Base-by-base conservation (phyloP, 1,140 invertebrate genomes). In the Heliconius congener region DNA sequence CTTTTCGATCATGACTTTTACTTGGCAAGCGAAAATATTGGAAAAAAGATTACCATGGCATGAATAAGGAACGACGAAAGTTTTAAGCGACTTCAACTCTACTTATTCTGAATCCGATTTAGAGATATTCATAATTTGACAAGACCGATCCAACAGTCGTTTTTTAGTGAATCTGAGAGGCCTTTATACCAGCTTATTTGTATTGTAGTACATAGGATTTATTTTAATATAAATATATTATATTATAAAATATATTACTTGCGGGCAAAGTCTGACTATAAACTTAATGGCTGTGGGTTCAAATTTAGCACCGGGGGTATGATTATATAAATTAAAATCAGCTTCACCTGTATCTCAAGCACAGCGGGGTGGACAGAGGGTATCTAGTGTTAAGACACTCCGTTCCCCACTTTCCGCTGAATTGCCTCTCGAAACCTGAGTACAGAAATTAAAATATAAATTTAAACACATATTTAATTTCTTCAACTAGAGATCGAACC, bases 91-190 rank as follows among this genome's bases (percentile, higher is more conserved):
- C 73, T 79, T 42, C 39, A 46, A 79, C 73, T 37, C 77, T 52
- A 78, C 77, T 79, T 74, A 74, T 42, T 37, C 42, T n/a, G 27
- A 60, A 79, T 74, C 73, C 57, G 77, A 70, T 79, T 79, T 70
- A 8, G 57, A 70, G 77, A 74, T 79, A 74, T 79, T 79, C 77
- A 79, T 79, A 79, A 79, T 78, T 78, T 73, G 77, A 74, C 73
- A 66, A 60, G n/a, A 27, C 55, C 55, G 23, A 60, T 60, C 18
- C 2, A n/a, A 60, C 23, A 60, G 55, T 19, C 55, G n/a, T 60
- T 60, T 27, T n/a, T n/a, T 8, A 27, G 55, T 23, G 9, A 19
- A 52, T 11, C n/a, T 60, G 55, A 60, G 8, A 60, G 19, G 9
- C 8, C n/a, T 27, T 23, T 60, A 23, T 60, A 57, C 9, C 19